phyloP scores from a whole-genome alignment of 2,888 invertebrate species.

The Strigamia transsilvanica region DNA sequence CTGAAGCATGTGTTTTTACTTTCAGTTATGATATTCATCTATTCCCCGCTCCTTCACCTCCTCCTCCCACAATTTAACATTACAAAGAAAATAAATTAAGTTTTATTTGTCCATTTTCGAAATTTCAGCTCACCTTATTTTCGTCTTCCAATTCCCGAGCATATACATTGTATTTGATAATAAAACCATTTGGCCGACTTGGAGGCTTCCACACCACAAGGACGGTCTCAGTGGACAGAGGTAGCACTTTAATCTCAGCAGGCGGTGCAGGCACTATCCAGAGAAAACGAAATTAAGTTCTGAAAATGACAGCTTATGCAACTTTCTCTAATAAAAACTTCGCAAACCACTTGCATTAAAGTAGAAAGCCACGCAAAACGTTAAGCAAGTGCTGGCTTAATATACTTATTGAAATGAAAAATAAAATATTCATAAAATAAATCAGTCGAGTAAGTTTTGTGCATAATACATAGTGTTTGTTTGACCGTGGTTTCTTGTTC shows the following conservation, averaged over 20 bases:
- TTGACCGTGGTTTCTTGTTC: too few species aligned
- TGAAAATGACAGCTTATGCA: conserved; percentile 47
- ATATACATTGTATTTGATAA: conserved; percentile 63
- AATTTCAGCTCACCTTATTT: conserved; percentile 53
- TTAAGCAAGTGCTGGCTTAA: not conserved
- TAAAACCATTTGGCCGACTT: conserved; percentile 62
- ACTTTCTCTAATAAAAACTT: conserved; percentile 33
- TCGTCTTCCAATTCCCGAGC: conserved; percentile 56
- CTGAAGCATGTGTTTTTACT: too few species aligned
- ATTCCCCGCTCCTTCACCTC: too few species aligned
- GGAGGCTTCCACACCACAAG: conserved; percentile 65
- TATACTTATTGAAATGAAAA: too few species aligned
- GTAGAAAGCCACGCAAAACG: not conserved
- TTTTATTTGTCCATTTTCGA: not conserved
- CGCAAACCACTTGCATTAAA: conserved; percentile 16
- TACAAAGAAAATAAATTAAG: too few species aligned
- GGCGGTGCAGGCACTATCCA: conserved; percentile 64
- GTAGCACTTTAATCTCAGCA: conserved; percentile 63
- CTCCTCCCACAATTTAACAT: too few species aligned
- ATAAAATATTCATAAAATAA: too few species aligned
- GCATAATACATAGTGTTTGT: too few species aligned
- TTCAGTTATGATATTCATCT: too few species aligned
- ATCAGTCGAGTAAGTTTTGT: too few species aligned
- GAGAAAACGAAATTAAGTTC: conserved; percentile 36
- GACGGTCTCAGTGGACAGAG: conserved; percentile 62